Evolutionary conservation across 2,888 invertebrate genomes (phyloP), one percentile per base, ranked within the genome.

Genomic region (Ectobius pallidus): DNA sequence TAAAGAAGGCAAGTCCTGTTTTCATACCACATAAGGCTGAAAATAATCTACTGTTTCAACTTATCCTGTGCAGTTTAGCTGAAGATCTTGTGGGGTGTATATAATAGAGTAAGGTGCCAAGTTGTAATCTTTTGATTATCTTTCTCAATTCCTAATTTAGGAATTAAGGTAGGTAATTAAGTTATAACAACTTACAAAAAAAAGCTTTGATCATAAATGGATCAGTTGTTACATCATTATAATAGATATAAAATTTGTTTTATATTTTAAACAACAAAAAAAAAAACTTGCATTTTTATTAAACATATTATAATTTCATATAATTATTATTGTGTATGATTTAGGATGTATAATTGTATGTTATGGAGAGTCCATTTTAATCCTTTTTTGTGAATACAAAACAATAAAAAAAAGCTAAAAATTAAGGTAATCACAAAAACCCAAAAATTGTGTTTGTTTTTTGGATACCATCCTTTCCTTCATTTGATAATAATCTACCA

Each of bases 381-480:
- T 71, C 49, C 20, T 62, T 71, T 74, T 34, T 74, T 74, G 74
- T 74, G 74, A 74, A 74, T 74, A 74, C 25, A 74, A 71, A 74
- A 74, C 52, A 63, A 71, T 39, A 73, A 73, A 74, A 71, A 72
- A 71, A 74, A 69, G 42, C 25, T 30, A 52, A 71, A 62, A 73
- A 70, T 46, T 22, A 62, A 27, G 49, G n/a, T 70, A 46, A 62
- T 62, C 44, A 49, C 71, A 74, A 74, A 52, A 34, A 63, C 20
- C 39, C 22, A 63, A 62, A 63, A 63, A 18, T 20, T 16, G 62
- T 27, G 32, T 30, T 34, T 52, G n/a, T 52, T 58, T 14, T 58
- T n/a, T n/a, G n/a, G n/a, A n/a, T n/a, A n/a, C n/a, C n/a, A n/a
- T n/a, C n/a, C n/a, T n/a, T n/a, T n/a, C n/a, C n/a, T n/a, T n/a